Evolutionary conservation across 2,797 vertebrate species (phyloP).

Genomic region (Ispidina lecontei): DNA sequence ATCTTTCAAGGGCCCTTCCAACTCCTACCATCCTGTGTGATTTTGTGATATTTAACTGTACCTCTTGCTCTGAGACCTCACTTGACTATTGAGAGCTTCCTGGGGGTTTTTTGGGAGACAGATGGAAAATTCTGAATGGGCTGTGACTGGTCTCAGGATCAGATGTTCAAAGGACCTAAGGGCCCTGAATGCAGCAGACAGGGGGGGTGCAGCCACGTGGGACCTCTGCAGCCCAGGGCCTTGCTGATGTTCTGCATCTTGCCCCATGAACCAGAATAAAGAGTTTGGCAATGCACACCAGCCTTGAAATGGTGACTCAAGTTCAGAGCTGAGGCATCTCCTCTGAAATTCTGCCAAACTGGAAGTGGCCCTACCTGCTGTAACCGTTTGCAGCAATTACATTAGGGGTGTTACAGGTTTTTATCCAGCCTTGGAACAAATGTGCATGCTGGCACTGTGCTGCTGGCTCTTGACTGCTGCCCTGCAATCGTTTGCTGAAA

Average conservation of each 20-base stretch:
- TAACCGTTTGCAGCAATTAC: neutral
- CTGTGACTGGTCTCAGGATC: neutral
- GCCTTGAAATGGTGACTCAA: neutral
- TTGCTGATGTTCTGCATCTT: rapidly evolving
- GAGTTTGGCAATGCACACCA: neutral
- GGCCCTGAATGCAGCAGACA: neutral
- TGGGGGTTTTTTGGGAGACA: neutral
- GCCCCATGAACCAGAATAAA: rapidly evolving
- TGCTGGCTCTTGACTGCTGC: neutral
- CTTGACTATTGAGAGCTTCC: neutral
- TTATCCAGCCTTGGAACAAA: neutral
- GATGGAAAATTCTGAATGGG: neutral
- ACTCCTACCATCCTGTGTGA: too few species aligned
- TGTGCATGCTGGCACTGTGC: neutral
- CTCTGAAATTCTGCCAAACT: neutral
- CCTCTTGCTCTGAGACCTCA: rapidly evolving
- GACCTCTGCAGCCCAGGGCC: rapidly evolving
- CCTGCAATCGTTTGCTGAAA: neutral
- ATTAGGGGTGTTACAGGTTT: neutral
- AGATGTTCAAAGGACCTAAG: neutral
- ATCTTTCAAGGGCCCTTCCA: too few species aligned
- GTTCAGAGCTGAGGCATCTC: neutral
- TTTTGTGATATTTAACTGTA: neutral
- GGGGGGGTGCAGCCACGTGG: neutral
- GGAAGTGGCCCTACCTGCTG: neutral